Base-by-base conservation (phyloP, 2,113 vertebrate genomes). In the Noctilio leporinus region DNA sequence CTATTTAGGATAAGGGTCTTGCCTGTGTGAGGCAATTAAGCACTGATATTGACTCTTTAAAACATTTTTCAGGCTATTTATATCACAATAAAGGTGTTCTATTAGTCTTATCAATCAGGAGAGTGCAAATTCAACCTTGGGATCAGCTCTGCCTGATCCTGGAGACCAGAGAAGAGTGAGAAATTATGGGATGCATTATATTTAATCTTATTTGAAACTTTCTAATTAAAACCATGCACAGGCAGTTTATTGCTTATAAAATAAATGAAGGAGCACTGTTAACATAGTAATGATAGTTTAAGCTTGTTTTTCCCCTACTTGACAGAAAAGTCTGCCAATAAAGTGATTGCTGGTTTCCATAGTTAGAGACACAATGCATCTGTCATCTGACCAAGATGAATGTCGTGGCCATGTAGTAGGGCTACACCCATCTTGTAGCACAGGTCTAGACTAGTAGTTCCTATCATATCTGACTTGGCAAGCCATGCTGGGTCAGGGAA, bases 21-120 rank as follows among this genome's bases (percentile, higher is more conserved):
- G 94, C 96, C 97, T 97, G 86, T 64, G 55, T 96, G 96, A 98
- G 97, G 96, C 98, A 94, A 98, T 98, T 97, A 98, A 97, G 91
- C 91, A 98, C 93, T 8, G 90, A 97, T 98, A 98, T 98, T 98
- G 98, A 98, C 98, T 98, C 97, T 96, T 76, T 76, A 77, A 96
- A 97, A 98, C 93, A 1, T 97, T 98, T 98, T 98, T 95, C 98
- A 97, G 96, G 96, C 98, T 98, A 98, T 98, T 98, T 98, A 98
- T 98, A 98, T 98, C 97, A 98, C 97, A 98, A 97, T 98, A 98
- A 98, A 98, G 94, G 86, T 67, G 11, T 95, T 98, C 98, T 98
- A 98, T 98, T 98, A 98, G 96, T 0, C 0, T 98, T 97, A 98
- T 98, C 98, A 97, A 98, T 98, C 98, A 98, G 93, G 77, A 94